phyloP scores from a whole-genome alignment of 1,140 invertebrate genomes.

The Contarinia nasturtii region DNA sequence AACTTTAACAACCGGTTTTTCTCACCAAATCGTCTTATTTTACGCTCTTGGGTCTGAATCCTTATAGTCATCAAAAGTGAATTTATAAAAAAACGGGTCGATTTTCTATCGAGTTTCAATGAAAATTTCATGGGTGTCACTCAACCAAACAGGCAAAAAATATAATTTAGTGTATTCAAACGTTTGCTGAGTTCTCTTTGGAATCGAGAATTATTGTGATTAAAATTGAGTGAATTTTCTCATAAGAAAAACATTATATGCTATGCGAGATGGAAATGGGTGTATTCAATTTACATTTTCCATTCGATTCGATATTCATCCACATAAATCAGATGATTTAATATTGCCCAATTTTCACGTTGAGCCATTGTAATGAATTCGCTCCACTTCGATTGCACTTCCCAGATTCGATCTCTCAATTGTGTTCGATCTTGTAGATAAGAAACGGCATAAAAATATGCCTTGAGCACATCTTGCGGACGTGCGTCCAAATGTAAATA shows the following conservation, averaged over 20 bases:
- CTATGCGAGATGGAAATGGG: neutral
- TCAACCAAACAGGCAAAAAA: too few species aligned
- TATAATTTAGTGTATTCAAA: too few species aligned
- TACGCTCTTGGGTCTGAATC: too few species aligned
- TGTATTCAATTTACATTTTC: conserved; percentile 12
- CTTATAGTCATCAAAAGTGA: too few species aligned
- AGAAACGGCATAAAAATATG: conserved; percentile 23
- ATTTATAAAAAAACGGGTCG: too few species aligned
- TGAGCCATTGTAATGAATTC: conserved; percentile 20
- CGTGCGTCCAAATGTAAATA: conserved; percentile 22
- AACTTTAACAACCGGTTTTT: too few species aligned
- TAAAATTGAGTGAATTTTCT: too few species aligned
- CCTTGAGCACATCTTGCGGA: conserved; percentile 20
- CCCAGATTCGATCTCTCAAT: conserved; percentile 26
- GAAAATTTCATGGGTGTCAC: too few species aligned
- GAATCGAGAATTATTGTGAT: too few species aligned
- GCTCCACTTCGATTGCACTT: conserved; percentile 26
- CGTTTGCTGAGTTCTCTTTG: too few species aligned
- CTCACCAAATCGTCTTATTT: too few species aligned
- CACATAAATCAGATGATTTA: conserved; percentile 27
- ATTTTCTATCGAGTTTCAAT: too few species aligned
- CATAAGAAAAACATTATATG: neutral
- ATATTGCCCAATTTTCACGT: conserved; percentile 25
- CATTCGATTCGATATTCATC: conserved; percentile 28
- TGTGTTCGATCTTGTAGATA: conserved; percentile 22